Base-by-base conservation (phyloP, 2,113 vertebrate species). In the Tinamus guttatus region DNA sequence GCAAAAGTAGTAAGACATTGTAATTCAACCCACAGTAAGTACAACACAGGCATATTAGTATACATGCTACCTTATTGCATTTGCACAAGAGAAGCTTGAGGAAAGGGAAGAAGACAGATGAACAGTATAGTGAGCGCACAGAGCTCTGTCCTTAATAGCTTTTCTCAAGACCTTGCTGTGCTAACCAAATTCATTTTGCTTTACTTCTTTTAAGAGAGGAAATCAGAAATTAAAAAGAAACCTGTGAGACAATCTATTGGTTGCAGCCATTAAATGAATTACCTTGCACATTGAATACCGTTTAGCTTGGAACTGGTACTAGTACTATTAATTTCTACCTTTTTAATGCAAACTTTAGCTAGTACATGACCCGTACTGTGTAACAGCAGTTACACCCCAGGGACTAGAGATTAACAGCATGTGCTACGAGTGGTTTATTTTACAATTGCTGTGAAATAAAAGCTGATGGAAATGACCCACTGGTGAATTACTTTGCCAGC, bases 371-470 rank as follows among this genome's bases (percentile, higher is more conserved):
- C 97, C 96, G 88, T 96, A 96, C 87, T 91, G 93, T 49, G 89
- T 85, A 97, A 94, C 94, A 97, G 97, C 94, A 97, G 95, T 97
- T 97, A 93, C 89, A 96, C 97, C 64, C 96, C 88, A 94, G 97
- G 96, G 98, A 97, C 94, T 81, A 95, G 88, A 97, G 96, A 97
- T 98, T 98, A 98, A 96, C 97, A 95, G 92, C 95, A 88, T 96
- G 93, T 60, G 95, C 94, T 97, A 97, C 5, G 41, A 98, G 79
- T 97, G 94, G 98, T 97, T 98, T 98, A 95, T 97, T 98, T 98
- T 97, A 98, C 97, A 97, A 98, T 97, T 97, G 96, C 96, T 85
- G 5, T 91, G 97, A 98, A 98, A 97, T 97, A 97, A 97, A 98
- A 96, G 93, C 94, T 92, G 97, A 98, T 97, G 93, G 93, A 97